These are phyloP conservation scores for Dipodomys ordii DNA, from an alignment of 2,113 vertebrate species.

Conservation along the genomic window DNA sequence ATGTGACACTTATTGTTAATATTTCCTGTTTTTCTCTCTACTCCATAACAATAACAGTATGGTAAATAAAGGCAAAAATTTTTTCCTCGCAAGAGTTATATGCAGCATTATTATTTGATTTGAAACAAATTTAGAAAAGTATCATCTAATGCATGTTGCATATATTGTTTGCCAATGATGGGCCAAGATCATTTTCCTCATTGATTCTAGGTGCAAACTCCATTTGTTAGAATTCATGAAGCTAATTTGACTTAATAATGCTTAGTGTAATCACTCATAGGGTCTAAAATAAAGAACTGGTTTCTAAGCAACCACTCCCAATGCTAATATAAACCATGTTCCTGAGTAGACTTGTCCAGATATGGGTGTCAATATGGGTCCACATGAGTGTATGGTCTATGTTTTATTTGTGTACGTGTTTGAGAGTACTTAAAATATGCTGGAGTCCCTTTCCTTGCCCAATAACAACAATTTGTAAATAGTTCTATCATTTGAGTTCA, in stretches of 20 bases:
- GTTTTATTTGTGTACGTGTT: not conserved
- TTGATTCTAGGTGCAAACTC: not conserved
- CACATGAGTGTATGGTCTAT: not conserved
- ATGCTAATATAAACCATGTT: not conserved
- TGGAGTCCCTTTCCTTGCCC: not conserved
- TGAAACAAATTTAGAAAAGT: conserved; percentile 31
- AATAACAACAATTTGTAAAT: not conserved
- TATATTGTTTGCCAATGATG: not conserved
- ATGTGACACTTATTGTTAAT: conserved; percentile 18
- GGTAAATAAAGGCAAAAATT: not conserved
- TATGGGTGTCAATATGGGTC: not conserved
- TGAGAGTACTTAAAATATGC: not conserved
- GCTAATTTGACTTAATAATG: conserved; percentile 22
- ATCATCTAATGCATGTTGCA: not conserved
- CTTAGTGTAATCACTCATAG: not conserved
- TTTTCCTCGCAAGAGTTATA: not conserved
- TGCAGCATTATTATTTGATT: not conserved
- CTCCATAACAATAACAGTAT: not conserved
- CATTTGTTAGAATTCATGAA: conserved; percentile 60
- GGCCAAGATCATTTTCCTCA: not conserved
- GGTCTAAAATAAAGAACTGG: not conserved
- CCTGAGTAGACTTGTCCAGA: not conserved
- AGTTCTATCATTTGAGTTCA: not conserved
- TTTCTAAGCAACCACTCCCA: conserved; percentile 45
- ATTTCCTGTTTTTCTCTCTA: not conserved